Base-by-base conservation (phyloP, 2,888 invertebrate species). In the Drosophila diplacantha region DNA sequence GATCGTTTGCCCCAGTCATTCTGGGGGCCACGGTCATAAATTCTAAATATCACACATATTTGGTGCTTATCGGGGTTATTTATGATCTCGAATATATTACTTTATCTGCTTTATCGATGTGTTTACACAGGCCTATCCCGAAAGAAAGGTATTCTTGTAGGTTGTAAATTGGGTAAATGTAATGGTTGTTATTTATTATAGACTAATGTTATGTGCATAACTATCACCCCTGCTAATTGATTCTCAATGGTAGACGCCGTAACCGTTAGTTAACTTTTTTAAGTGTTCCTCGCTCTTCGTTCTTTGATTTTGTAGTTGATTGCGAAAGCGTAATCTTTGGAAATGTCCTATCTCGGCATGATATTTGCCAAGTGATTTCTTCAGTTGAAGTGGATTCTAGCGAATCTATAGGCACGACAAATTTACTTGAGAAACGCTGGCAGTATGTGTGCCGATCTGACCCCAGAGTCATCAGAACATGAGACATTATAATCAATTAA, bases 401-500 rank as follows among this genome's bases (percentile, higher is more conserved):
- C n/a, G 60, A 34, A 34, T n/a, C 37, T 50, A 32, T 60, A 35
- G 16, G 29, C n/a, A 18, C 14, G 5, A 16, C 16, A 29, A 20
- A 18, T 14, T 47, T 32, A 61, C 43, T 63, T 37, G n/a, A 38
- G 14, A 43, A 20, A 0, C 14, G 11, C 34, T 41, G 24, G 43
- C 20, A 31, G 38, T 46, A 37, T 60, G 24, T 41, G 32, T 8
- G n/a, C 37, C 46, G 50, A 46, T 39, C 26, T 73, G 69, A 69
- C 66, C 75, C 58, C 76, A 66, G 60, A 61, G 73, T 65, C 72
- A 66, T n/a, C 35, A 31, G 26, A 39, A 65, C 41, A 20, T 53
- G 38, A 24, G 55, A 52, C 63, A 56, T 52, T 51, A 62, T 65
- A 69, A 77, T 74, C 49, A 75, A 73, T 64, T 63, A 46, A 59